Base-by-base conservation (phyloP, 2,888 invertebrate genomes). In the Pristionchus fissidentatus region DNA sequence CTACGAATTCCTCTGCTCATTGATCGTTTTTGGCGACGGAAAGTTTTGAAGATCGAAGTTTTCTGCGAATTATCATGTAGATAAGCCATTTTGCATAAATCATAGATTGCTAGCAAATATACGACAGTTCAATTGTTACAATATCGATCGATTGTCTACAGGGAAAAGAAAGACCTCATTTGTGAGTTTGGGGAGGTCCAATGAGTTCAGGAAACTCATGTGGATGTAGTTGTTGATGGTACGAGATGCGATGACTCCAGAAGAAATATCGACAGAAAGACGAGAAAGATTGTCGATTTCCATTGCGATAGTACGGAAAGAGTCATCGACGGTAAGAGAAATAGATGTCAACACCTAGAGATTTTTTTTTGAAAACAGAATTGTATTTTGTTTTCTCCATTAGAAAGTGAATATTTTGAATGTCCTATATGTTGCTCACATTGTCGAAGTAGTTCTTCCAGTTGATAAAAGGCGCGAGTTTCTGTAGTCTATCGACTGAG, bases 401-500 rank as follows among this genome's bases (percentile, higher is more conserved):
- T 8, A 60, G n/a, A 15, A 62, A 15, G n/a, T 62, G 32, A 26
- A 62, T 38, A 22, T 7, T 22, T 29, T 8, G 38, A 13, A 70
- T 7, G 29, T 15, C 10, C 19, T 15, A 15, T 60, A 8, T n/a
- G n/a, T n/a, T n/a, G n/a, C 57, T 29, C 15, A 60, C 60, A 13
- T 60, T 66, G 38, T 38, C 19, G 7, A 66, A 66, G 62, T 29
- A 66, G 38, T 15, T 66, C 22, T 41, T 55, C 83, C 83, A 83
- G 41, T 87, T 85, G 43, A 88, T 15, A 85, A 87, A 86, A 0
- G 84, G 57, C 41, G 85, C 86, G 0, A 35, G 46, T 8, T 26
- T 55, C 32, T 83, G 66, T 38, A 88, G 52, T 19, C 80, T 73
- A 19, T 57, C 49, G 13, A 83, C 80, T 3, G 87, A 87, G 80